Conservation (phyloP, 92 coral and sea anemone genomes). For the Paramuricea clavata region DNA sequence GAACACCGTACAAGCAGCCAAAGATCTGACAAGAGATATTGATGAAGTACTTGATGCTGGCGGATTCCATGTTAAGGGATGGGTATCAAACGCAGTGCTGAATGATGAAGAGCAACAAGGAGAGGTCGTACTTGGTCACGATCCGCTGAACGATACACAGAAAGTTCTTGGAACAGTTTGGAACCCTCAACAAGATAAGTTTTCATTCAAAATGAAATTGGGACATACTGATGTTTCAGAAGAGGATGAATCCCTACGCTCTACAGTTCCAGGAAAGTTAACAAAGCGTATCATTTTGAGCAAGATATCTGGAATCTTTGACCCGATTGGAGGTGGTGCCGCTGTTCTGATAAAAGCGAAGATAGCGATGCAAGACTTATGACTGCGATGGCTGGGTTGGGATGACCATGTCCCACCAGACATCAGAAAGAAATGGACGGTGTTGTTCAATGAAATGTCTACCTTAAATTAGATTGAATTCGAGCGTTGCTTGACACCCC, state of each 20-base stretch:
- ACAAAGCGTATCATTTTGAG: slow-evolving; percentile 44
- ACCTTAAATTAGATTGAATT: slow-evolving; percentile 36
- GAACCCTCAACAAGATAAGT: slow-evolving; percentile 26
- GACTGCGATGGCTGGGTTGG: slow-evolving; percentile 53
- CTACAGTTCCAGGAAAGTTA: neutral
- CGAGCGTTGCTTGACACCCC: slow-evolving; percentile 34
- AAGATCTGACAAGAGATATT: slow-evolving; percentile 51
- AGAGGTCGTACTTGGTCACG: neutral
- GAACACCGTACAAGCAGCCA: slow-evolving; percentile 52
- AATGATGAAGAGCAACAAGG: neutral
- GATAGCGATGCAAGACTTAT: slow-evolving; percentile 58
- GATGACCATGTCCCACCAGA: slow-evolving; percentile 59
- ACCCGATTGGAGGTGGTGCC: neutral
- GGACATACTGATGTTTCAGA: neutral
- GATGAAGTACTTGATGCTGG: slow-evolving; percentile 68
- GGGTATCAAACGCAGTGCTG: slow-evolving; percentile 46
- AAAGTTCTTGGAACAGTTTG: slow-evolving; percentile 40
- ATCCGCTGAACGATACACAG: slow-evolving; percentile 11
- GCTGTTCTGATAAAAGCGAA: slow-evolving; percentile 27
- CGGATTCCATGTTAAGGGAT: slow-evolving; percentile 72
- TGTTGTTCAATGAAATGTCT: slow-evolving; percentile 53
- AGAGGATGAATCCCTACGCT: too few species aligned
- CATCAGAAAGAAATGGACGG: slow-evolving; percentile 31
- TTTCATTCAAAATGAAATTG: slow-evolving; percentile 22
- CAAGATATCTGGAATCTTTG: slow-evolving; percentile 19